Conservation (phyloP, 2,797 vertebrate genomes). For the Centropyge bicolor region DNA sequence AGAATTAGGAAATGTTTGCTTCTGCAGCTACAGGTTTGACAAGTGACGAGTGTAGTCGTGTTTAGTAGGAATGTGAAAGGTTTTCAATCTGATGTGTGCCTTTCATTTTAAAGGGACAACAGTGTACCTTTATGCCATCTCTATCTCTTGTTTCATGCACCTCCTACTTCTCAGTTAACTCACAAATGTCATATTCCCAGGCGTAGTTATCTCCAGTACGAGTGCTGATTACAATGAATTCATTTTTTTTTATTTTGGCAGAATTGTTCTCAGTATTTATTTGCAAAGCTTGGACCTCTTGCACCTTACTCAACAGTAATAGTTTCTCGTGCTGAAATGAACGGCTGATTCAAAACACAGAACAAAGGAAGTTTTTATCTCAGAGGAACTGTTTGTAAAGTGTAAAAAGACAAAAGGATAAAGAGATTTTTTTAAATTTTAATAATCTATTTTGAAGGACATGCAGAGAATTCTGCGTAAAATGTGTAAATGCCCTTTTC, state of each 20-base stretch:
- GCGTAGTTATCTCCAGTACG: conserved; percentile 16
- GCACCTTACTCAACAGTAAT: conserved; percentile 75
- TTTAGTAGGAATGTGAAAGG: conserved; percentile 48
- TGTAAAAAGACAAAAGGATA: conserved; percentile 76
- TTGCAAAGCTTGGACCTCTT: conserved; percentile 63
- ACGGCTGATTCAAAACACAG: conserved; percentile 42
- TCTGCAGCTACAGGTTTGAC: conserved; percentile 46
- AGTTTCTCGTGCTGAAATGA: conserved; percentile 55
- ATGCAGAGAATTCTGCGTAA: conserved; percentile 64
- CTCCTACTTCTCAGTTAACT: conserved; percentile 40
- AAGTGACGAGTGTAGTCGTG: conserved; percentile 11
- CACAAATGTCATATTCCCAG: conserved; percentile 38
- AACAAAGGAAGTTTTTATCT: conserved; percentile 61
- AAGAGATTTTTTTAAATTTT: conserved; percentile 47
- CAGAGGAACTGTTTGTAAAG: conserved; percentile 75
- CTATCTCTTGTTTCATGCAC: conserved; percentile 17
- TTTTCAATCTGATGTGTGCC: conserved; percentile 73
- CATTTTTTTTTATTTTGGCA: conserved; percentile 33
- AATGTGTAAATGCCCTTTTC: conserved; percentile 76
- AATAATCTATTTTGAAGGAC: conserved; percentile 75
- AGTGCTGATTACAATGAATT: conserved; percentile 18
- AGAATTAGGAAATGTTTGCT: conserved; percentile 25
- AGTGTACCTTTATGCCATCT: conserved; percentile 43
- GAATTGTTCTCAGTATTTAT: conserved; percentile 76
- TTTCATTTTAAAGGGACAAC: conserved; percentile 66